Evolutionary conservation across 2,113 vertebrate species (phyloP), one percentile per base, ranked within the genome.

Genomic region (Pristiophorus japonicus): DNA sequence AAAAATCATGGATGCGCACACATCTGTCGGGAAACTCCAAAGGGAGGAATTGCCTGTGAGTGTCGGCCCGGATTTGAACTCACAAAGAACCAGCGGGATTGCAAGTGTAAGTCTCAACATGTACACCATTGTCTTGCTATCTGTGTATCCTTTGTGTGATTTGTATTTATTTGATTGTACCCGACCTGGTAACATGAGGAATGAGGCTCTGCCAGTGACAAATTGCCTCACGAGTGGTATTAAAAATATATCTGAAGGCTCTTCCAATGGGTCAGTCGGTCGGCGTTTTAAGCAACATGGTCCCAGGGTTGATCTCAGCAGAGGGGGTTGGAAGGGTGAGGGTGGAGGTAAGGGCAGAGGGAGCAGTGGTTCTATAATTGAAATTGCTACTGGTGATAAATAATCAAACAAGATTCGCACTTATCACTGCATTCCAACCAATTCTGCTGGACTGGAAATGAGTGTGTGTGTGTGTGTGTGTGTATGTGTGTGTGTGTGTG

Each of bases 1-100:
- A 99, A 99, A 98, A 99, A 99, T 96, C 99, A 99, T 0, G 99
- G 99, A 96, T 99, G 99, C 1, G 98, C 99, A 75, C 99, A 99
- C 97, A 99, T 99, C 96, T 99, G 99, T 96, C 97, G 99, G 88
- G 99, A 99, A 97, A 98, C 99, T 0, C 98, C 99, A 96, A 99
- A 99, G 96, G 99, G 99, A 70, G 98, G 98, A 96, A 99, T 99
- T 12, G 98, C 99, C 97, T 99, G 99, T 0, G 99, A 99, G 97
- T 99, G 99, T 96, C 98, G 99, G 96, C 99, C 99, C 0, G 99
- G 99, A 96, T 99, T 99, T 34, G 98, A 99, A 97, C 99, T 99
- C 97, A 99, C 98, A 97, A 98, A 98, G 96, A 99, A 99, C 98
- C 98, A 98, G 96, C 98, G 98, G 0, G 99, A 99, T 97, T 99